phyloP scores from a whole-genome alignment of 2,888 invertebrate genomes.

The Sarcophaga subvicina region DNA sequence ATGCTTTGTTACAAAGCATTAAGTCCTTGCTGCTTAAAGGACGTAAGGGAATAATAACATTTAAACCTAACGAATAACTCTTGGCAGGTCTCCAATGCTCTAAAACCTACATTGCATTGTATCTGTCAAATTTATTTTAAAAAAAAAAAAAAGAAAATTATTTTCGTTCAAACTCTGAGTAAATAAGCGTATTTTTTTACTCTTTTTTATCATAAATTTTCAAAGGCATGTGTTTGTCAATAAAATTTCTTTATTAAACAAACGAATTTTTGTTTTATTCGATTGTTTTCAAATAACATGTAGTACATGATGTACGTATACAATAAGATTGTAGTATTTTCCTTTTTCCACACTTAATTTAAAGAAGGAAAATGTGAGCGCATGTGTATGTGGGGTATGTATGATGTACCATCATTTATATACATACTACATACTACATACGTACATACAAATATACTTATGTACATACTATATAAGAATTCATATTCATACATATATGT shows the following conservation, averaged over 20 bases:
- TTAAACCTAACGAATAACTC: too few relatives aligned
- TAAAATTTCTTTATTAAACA: slow-evolving; percentile 16
- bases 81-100: too few relatives aligned
- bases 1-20: too few relatives aligned
- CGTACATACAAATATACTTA: background rate
- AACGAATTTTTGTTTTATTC: slow-evolving; percentile 15
- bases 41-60: too few relatives aligned
- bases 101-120: too few relatives aligned
- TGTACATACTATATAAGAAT: too few relatives aligned
- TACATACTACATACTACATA: background rate
- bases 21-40: too few relatives aligned
- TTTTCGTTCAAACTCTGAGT: background rate
- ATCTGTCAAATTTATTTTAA: background rate
- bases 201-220: background rate
- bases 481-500: background rate
- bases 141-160: background rate
- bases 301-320: too few relatives aligned
- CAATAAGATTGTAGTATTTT: too few relatives aligned
- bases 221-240: background rate
- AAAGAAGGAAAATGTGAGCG: background rate
- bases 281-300: background rate
- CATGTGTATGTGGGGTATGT: background rate
- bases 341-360: too few relatives aligned
- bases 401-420: background rate
- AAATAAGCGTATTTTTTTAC: background rate